Evolutionary conservation across 1,140 invertebrate species (phyloP).

Genomic region (Nautilus pompilius): DNA sequence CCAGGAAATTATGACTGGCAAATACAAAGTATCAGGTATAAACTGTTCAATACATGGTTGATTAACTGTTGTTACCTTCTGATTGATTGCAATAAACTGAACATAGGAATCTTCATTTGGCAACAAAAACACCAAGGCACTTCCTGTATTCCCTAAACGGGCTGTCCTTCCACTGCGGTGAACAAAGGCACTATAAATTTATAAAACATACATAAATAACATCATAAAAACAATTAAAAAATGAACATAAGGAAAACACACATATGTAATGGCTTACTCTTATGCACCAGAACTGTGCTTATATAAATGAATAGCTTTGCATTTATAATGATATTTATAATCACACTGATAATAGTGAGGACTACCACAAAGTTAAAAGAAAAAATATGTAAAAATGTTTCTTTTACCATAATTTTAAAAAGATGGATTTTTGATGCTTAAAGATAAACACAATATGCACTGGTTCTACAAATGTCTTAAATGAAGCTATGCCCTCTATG

Average conservation of each 20-base stretch:
- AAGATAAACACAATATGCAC: no score
- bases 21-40: no score
- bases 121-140: slow-evolving; percentile 80
- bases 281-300: neutral
- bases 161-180: slow-evolving; percentile 93
- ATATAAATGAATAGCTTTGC: neutral
- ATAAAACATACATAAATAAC: no score
- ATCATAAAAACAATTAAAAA: neutral
- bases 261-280: neutral
- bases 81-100: slow-evolving; percentile 87
- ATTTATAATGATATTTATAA: neutral
- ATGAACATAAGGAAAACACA: neutral
- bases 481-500: no score
- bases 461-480: no score
- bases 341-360: no score
- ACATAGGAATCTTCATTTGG: slow-evolving; percentile 87
- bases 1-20: no score
- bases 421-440: no score
- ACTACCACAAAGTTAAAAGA: no score
- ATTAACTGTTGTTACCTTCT: slow-evolving; percentile 73
- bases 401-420: no score
- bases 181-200: slow-evolving; percentile 67
- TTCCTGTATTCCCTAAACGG: slow-evolving; percentile 82
- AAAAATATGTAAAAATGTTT: no score
- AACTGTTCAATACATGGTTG: no score